These are phyloP conservation scores for Danio aesculapii DNA, from an alignment of 2,797 vertebrate species.

Conservation along the genomic window DNA sequence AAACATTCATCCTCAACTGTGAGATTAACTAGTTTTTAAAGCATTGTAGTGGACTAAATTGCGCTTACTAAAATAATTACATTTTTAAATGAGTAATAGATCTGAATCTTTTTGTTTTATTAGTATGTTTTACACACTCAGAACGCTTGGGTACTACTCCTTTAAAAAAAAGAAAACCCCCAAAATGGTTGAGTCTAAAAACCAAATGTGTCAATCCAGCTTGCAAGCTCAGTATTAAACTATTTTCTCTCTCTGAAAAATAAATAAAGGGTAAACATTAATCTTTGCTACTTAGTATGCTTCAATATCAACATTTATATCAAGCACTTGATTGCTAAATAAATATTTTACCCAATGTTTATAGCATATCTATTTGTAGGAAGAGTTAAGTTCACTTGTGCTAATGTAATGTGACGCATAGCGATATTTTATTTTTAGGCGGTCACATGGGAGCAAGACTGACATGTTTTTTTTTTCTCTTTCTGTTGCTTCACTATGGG, in stretches of 20 bases:
- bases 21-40: not conserved
- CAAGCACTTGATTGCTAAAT: slow-evolving; percentile 8
- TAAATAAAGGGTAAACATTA: not conserved
- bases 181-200: not conserved
- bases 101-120: not conserved
- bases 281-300: not conserved
- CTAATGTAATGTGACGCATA: slow-evolving; percentile 29
- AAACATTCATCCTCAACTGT: not conserved
- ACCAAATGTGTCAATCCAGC: not conserved
- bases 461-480: slow-evolving; percentile 23
- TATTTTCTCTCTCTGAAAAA: not conserved
- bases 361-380: slow-evolving; percentile 39
- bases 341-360: slow-evolving; percentile 23
- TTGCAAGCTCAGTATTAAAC: not conserved
- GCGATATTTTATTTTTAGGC: slow-evolving; percentile 48
- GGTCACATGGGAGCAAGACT: slow-evolving; percentile 32
- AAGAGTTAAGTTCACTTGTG: slow-evolving; percentile 32
- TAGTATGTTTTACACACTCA: not conserved
- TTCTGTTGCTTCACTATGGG: slow-evolving; percentile 36
- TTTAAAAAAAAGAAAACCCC: not conserved
- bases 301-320: not conserved
- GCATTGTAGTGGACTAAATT: not conserved
- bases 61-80: not conserved
- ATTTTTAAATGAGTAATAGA: not conserved
- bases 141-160: not conserved